These are phyloP conservation scores for Aegypius monachus DNA, from an alignment of 2,113 vertebrate species.

Conservation along the genomic window DNA sequence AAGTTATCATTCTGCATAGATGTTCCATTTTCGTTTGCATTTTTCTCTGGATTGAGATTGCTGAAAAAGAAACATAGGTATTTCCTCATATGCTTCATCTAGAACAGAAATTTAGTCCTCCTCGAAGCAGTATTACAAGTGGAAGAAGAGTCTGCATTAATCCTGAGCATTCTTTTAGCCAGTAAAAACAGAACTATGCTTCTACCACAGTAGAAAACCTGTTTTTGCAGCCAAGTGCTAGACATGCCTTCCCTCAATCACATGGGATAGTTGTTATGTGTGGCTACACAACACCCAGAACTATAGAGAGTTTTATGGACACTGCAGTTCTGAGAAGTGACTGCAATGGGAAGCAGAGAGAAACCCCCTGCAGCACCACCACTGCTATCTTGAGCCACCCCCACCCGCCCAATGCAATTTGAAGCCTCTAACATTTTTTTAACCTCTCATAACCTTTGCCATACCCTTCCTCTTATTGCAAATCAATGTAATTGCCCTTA, in stretches of 20 bases:
- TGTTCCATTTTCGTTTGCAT: conserved; percentile 86
- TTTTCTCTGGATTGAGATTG: conserved; percentile 62
- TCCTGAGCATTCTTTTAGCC: background rate
- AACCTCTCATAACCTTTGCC: background rate
- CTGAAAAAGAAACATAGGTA: conserved; percentile 12
- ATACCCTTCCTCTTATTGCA: background rate
- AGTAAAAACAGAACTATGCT: background rate
- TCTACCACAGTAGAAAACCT: background rate
- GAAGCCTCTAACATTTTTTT: background rate
- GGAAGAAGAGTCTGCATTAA: background rate
- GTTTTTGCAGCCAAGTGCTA: background rate
- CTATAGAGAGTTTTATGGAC: fast-evolving
- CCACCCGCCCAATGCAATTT: background rate
- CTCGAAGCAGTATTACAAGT: background rate
- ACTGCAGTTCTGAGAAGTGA: background rate
- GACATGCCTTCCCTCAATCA: background rate
- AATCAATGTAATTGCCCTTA: background rate
- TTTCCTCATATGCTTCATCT: background rate
- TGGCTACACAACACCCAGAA: background rate
- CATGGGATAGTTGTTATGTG: too few relatives aligned
- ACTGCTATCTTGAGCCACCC: background rate
- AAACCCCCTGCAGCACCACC: background rate
- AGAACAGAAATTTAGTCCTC: background rate
- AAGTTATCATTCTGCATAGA: conserved; percentile 78
- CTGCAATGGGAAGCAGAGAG: background rate